phyloP scores from a whole-genome alignment of 2,113 vertebrate genomes.

The Noturus placidus region DNA sequence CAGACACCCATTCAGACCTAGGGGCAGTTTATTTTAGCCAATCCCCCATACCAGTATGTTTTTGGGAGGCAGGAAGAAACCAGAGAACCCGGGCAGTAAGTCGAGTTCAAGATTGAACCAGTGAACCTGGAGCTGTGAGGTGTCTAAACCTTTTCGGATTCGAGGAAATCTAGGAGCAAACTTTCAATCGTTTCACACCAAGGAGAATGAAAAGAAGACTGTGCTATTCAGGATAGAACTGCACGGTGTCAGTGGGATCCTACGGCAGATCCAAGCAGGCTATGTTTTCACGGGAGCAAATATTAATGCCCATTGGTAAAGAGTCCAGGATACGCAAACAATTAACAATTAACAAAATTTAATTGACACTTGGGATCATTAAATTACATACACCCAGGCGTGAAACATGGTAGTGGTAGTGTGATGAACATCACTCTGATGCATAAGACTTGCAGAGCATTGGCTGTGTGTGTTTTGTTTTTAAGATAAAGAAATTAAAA shows the following conservation, averaged over 20 bases:
- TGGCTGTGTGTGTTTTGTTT: neutral
- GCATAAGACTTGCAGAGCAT: neutral
- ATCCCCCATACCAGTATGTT: neutral
- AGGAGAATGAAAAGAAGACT: too few relatives aligned
- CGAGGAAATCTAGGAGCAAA: neutral
- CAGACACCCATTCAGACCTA: neutral
- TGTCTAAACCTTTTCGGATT: neutral
- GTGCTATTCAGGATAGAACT: too few relatives aligned
- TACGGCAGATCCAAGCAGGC: neutral
- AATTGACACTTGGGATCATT: neutral
- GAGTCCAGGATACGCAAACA: too few relatives aligned
- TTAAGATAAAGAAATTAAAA: conserved; percentile 24
- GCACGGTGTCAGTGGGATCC: too few relatives aligned
- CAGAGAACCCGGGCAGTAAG: neutral
- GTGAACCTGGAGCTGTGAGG: neutral
- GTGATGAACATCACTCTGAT: neutral
- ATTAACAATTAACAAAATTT: neutral
- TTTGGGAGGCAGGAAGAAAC: neutral
- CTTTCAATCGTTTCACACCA: too few relatives aligned
- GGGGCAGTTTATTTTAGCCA: neutral
- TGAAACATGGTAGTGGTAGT: neutral
- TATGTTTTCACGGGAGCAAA: neutral
- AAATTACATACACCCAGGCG: neutral
- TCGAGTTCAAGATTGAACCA: neutral
- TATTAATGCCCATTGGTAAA: neutral